Conservation (phyloP, 2,888 invertebrate species). For the Rambutsinella grinnellia region DNA sequence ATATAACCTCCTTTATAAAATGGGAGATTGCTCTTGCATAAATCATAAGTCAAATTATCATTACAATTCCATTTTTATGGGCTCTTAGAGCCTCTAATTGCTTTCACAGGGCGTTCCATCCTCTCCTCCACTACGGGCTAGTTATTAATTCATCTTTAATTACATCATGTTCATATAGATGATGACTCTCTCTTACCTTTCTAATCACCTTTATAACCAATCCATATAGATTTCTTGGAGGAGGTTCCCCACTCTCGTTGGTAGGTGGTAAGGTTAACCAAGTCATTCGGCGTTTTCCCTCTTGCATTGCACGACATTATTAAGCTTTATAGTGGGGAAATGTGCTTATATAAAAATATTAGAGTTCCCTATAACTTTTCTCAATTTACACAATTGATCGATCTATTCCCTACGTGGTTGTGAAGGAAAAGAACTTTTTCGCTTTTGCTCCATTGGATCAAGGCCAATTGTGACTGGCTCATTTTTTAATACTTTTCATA, state of each 20-base stretch:
- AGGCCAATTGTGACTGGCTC: too few relatives aligned
- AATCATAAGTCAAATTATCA: conserved; percentile 56
- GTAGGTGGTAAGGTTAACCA: not conserved
- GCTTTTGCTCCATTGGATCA: too few relatives aligned
- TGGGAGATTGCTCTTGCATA: conserved; percentile 33
- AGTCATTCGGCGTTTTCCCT: too few relatives aligned
- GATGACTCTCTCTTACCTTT: conserved; percentile 34
- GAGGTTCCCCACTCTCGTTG: not conserved
- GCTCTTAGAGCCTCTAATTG: conserved; percentile 51
- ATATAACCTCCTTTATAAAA: not conserved
- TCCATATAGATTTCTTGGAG: not conserved
- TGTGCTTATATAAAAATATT: too few relatives aligned
- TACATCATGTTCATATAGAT: conserved; percentile 45
- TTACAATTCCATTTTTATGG: conserved; percentile 56
- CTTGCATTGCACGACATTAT: too few relatives aligned
- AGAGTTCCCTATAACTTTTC: too few relatives aligned
- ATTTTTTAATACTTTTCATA: too few relatives aligned
- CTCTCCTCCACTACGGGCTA: conserved; percentile 28
- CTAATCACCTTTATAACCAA: not conserved
- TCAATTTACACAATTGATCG: too few relatives aligned
- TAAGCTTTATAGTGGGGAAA: too few relatives aligned
- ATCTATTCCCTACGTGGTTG: too few relatives aligned
- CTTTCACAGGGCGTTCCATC: conserved; percentile 54
- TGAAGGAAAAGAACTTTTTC: too few relatives aligned
- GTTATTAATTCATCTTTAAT: conserved; percentile 57